Evolutionary conservation across 1,140 invertebrate genomes (phyloP), one percentile per base, ranked within the genome.

Genomic region (Holotrichia oblita): DNA sequence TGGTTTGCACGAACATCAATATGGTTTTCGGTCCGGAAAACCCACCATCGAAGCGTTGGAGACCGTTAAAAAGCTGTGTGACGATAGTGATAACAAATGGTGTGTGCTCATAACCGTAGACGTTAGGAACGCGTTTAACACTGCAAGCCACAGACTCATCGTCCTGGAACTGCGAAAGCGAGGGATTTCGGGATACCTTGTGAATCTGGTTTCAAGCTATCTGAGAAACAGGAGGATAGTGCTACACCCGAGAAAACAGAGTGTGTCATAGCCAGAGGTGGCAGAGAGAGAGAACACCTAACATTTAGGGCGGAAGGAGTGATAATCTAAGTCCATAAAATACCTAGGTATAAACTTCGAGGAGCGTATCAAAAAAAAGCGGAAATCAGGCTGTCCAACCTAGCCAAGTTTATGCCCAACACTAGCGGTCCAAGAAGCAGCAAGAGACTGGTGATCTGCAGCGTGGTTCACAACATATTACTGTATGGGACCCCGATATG

Each of bases 91-190:
- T 10, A 48, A 1, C 7, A 48, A 48, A 48, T 48, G 44, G 44
- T 48, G 44, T 48, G 44, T 48, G n/a, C 44, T 48, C n/a, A 48
- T 48, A 48, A 48, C 44, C 2, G 2, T 48, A 10, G 44, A 48
- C n/a, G 44, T 48, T 48, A 48, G n/a, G 44, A 48, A 48, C n/a
- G n/a, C 7, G n/a, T 48, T 48, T 48, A 48, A 48, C n/a, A 48
- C 44, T 48, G 44, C 44, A 3, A 48, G 44, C 44, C 44, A 48
- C 44, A 48, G 44, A 48, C 2, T 2, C 1, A 48, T 48, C n/a
- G 44, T 48, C n/a, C 44, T 14, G 44, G 10, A 48, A 17, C 44
- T 48, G n/a, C 44, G 7, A 3, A 8, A 17, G 44, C 10, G 44
- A 48, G 44, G 44, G 44, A 48, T 48, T 2, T 48, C 44, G 10